Percentiles rank a stretch among this genome's conserved stretches.
Evolutionary conservation across 2,113 vertebrate genomes (phyloP).

Genomic region (Seriola rivoliana): DNA sequence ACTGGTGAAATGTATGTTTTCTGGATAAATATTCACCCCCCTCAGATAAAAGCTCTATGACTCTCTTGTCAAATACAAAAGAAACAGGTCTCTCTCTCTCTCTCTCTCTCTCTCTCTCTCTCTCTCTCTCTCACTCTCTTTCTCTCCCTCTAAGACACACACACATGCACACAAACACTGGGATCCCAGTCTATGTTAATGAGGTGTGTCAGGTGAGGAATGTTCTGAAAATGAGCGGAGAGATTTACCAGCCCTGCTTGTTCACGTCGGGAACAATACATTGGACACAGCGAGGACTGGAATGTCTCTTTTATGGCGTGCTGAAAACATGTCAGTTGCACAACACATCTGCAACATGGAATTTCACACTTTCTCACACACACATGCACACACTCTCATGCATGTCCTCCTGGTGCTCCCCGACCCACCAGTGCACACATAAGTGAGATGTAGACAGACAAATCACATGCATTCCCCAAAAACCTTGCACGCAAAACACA

Average conservation of each 20-base stretch:
- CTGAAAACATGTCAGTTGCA: conserved; percentile 74
- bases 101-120: neutral
- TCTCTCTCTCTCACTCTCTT: neutral
- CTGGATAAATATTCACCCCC: conserved; percentile 13
- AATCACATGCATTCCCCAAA: neutral
- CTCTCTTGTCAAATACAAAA: conserved; percentile 14
- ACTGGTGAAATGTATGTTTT: conserved; percentile 20
- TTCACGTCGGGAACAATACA: conserved; percentile 78
- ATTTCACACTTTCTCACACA: conserved; percentile 57
- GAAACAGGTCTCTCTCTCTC: conserved; percentile 3
- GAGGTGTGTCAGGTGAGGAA: conserved; percentile 78
- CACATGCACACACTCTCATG: neutral
- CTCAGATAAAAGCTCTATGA: neutral
- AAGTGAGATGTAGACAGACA: neutral
- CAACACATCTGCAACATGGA: conserved; percentile 71
- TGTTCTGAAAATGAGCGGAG: conserved; percentile 71
- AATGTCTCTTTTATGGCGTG: conserved; percentile 79
- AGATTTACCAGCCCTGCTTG: conserved; percentile 77
- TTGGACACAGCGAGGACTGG: conserved; percentile 64
- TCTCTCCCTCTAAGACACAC: neutral
- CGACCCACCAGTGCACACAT: neutral
- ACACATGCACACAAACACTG: conserved; percentile 29
- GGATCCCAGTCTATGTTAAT: conserved; percentile 64
- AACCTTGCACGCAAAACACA: neutral
- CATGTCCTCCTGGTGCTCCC: conserved; percentile 5